phyloP scores from a whole-genome alignment of 1,140 invertebrate genomes.

The Cyphomyrmex costatus region DNA sequence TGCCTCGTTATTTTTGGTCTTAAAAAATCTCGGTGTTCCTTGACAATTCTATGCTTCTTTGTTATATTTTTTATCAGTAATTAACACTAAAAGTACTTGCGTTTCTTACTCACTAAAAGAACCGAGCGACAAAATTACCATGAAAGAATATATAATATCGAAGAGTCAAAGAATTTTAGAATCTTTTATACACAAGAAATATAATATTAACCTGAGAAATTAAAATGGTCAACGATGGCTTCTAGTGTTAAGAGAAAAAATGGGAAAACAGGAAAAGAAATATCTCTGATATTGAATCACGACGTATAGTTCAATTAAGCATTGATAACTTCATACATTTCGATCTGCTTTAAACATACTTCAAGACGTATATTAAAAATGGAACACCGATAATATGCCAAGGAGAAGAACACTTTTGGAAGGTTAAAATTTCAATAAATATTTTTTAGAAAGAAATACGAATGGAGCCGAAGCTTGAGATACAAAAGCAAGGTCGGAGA shows the following conservation, averaged over 20 bases:
- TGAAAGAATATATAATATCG: too few relatives aligned
- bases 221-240: too few relatives aligned
- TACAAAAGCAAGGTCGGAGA: constrained; percentile 35
- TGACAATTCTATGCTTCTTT: neutral
- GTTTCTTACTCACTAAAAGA: too few relatives aligned
- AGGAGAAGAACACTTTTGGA: neutral
- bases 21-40: neutral
- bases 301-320: neutral
- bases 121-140: too few relatives aligned
- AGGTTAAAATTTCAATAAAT: neutral
- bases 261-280: neutral
- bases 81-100: too few relatives aligned
- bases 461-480: neutral
- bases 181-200: too few relatives aligned
- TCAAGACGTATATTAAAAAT: constrained; percentile 2
- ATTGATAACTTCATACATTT: neutral
- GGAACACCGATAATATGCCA: neutral
- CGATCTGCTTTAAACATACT: neutral
- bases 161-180: too few relatives aligned
- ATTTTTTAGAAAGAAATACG: neutral
- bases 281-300: neutral
- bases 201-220: too few relatives aligned
- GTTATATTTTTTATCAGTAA: neutral
- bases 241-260: neutral
- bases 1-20: neutral